Percentiles rank a stretch among this genome's conserved stretches.
These are phyloP conservation scores for Polyploca ridens DNA, from an alignment of 2,888 invertebrate genomes.

Conservation along the genomic window DNA sequence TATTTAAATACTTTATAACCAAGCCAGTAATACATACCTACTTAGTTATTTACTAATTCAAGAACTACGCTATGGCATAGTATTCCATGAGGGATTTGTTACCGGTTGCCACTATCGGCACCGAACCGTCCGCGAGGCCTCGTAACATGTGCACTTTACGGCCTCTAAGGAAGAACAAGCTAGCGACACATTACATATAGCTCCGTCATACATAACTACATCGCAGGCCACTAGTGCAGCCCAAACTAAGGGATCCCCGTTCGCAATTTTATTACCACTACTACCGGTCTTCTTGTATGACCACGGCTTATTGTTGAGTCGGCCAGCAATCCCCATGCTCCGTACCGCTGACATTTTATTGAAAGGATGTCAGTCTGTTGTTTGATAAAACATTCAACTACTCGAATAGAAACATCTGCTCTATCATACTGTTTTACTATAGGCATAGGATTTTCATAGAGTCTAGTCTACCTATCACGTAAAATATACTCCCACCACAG, in stretches of 20 bases:
- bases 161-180: conserved; percentile 46
- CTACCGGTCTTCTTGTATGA: conserved; percentile 27
- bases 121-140: conserved; percentile 41
- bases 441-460: too few relatives aligned
- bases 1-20: background rate
- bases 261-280: conserved; percentile 52
- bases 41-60: conserved; percentile 25
- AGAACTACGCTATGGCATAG: conserved; percentile 29
- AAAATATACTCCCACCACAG: background rate
- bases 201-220: conserved; percentile 45
- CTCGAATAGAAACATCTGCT: background rate
- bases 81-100: conserved; percentile 38
- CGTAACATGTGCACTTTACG: conserved; percentile 70
- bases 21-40: conserved; percentile 3
- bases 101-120: conserved; percentile 14
- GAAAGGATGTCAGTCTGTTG: conserved; percentile 5
- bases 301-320: conserved; percentile 48
- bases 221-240: conserved; percentile 23
- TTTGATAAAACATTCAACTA: background rate
- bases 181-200: conserved; percentile 35
- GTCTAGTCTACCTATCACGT: background rate
- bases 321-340: conserved; percentile 17
- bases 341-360: background rate
- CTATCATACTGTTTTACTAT: background rate
- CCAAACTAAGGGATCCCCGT: conserved; percentile 45